Base-by-base conservation (phyloP, 53 echinoderm and acorn worm species). In the Echinarachnius parma region DNA sequence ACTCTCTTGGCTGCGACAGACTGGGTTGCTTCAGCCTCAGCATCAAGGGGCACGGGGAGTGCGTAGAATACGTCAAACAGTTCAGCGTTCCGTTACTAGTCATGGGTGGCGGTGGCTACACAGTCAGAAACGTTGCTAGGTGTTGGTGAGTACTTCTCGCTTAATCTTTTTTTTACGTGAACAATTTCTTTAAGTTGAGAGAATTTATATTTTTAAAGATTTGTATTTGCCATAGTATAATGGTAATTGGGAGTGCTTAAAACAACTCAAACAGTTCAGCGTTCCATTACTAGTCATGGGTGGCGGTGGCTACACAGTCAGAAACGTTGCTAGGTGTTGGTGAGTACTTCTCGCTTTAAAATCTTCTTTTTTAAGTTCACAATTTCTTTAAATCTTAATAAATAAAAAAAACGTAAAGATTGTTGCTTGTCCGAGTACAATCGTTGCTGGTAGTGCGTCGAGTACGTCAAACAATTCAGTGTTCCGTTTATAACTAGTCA, bases 241-340 rank as follows among this genome's bases (percentile, higher is more conserved):
- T 69, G 98, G 98, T 30, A 91, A 98, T 33, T 88, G 91, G 1
- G 91, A 92, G n/a, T 98, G 98, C 55, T 91, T 98, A 44, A 80
- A 98, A 36, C 88, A 88, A 57, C 85, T 98, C 81, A 98, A 92
- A 71, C 61, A 82, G 34, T 98, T 98, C 68, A 92, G 92, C 56
- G 77, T 98, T 26, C 98, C 98, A 56, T 80, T 89, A 9, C 64
- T 98, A 45, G 98, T 98, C 27, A 83, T 98, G 20, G 98, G 98
- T 8, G 98, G 98, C 7, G 98, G 98, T 4, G 98, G 98, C 9
- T 98, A 98, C 64, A 98, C 98, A 15, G 98, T 98, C 83, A 78
- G 91, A 59, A 98, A 98, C 48, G 98, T 98, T 28, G 98, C 98
- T 21, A 79, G 98, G 49, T 98, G 98, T 66, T 98, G 98, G 98